Evolutionary conservation across 2,888 invertebrate species (phyloP), one percentile per base, ranked within the genome.

Genomic region (Ctena decussata): DNA sequence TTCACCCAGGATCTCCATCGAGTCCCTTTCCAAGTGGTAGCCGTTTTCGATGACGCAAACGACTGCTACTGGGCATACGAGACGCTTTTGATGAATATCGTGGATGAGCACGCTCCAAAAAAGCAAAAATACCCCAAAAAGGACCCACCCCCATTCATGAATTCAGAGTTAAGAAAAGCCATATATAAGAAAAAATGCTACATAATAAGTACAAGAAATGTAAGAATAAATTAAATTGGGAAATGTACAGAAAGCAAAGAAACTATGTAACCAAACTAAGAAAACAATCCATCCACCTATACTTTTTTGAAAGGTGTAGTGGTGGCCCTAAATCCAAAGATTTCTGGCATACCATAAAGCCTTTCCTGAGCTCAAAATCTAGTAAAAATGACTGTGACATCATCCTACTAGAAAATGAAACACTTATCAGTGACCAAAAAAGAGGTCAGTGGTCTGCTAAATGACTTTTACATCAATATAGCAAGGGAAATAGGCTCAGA

Each of bases 111-210:
- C 77, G 82, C 74, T n/a, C 82, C 80, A 15, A 35, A 83, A 44
- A 74, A 82, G 73, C 74, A 57, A 3, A 86, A 76, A 49, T 53
- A 53, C 2, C 21, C 53, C n/a, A 24, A 75, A 18, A 32, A 27
- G 21, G n/a, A 80, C 21, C 35, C 76, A 32, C 35, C 72, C n/a
- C 79, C 80, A 21, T 78, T 74, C 35, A 84, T 80, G 73, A 84
- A 84, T 49, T 53, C 65, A 41, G 71, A 41, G 1, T 32, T 84
- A 1, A 77, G 77, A 49, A 75, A 80, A 41, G 77, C 80, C 21
- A 80, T 84, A 12, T 84, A 77, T 60, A 84, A 80, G n/a, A 84
- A 84, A 70, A 75, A 60, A 84, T 80, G 76, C 18, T 84, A n/a
- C 46, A 35, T 32, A 73, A 80, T 69, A 80, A 41, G 30, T 74